phyloP scores from a whole-genome alignment of 2,113 vertebrate genomes.

The Nanorana parkeri region DNA sequence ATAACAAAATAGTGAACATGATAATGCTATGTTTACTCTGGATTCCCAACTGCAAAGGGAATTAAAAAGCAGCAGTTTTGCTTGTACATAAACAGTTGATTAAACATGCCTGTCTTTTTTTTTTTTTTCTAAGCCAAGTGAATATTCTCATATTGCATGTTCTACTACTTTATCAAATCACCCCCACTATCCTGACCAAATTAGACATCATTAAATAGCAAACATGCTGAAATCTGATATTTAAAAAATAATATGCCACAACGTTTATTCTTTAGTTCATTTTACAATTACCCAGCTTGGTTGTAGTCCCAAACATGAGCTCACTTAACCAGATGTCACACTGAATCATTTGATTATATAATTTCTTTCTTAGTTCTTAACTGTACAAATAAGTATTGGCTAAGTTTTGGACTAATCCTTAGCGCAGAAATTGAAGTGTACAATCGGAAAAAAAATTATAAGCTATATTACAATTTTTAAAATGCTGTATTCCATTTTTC shows the following conservation, averaged over 20 bases:
- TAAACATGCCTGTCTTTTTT: no score
- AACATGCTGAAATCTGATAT: neutral
- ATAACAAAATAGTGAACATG: no score
- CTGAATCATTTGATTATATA: slow-evolving; percentile 14
- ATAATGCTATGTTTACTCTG: no score
- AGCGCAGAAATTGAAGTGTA: neutral
- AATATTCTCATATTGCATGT: no score
- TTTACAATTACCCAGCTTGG: neutral
- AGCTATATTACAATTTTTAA: neutral
- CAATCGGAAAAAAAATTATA: neutral
- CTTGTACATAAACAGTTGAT: no score
- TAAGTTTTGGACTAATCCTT: neutral
- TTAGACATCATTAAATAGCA: no score
- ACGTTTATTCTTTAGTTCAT: neutral
- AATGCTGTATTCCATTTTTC: slow-evolving; percentile 15
- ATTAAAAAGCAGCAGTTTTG: no score
- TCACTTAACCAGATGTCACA: slow-evolving; percentile 23
- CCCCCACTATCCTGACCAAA: no score
- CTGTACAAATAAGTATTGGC: neutral
- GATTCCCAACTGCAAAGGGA: no score
- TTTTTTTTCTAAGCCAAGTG: no score
- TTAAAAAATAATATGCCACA: neutral
- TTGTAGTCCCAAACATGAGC: neutral
- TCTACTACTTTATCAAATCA: no score
- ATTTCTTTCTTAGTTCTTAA: neutral